A percentile compares a stretch with the other conserved stretches of the same genome.
phyloP scores from a whole-genome alignment of 1,140 invertebrate genomes.

The Penaeus chinensis region DNA sequence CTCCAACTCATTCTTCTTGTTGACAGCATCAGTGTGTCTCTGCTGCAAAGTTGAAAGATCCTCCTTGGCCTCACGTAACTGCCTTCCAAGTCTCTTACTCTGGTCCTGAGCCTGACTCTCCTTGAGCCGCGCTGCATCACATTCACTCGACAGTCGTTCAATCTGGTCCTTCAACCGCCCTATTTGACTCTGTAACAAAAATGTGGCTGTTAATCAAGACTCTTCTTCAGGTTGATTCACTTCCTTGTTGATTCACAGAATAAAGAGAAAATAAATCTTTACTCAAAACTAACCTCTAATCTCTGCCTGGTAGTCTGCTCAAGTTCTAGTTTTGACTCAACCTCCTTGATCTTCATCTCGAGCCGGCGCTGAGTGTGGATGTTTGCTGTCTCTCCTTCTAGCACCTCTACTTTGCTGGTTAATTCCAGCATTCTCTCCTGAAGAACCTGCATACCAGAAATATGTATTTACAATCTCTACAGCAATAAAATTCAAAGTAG shows the following conservation, averaged over 20 bases:
- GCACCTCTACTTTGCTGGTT: slow-evolving; percentile 79
- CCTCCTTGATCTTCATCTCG: slow-evolving; percentile 85
- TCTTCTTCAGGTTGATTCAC: not conserved
- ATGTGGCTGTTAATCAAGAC: not conserved
- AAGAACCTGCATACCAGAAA: slow-evolving; percentile 41
- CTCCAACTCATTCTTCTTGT: slow-evolving; percentile 77
- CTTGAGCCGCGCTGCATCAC: slow-evolving; percentile 76
- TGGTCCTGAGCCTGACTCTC: slow-evolving; percentile 83
- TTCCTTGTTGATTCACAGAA: not conserved
- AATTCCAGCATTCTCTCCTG: slow-evolving; percentile 76
- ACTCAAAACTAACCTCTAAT: slow-evolving; percentile 75
- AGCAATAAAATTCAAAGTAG: slow-evolving; percentile 20
- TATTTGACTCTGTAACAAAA: slow-evolving; percentile 74
- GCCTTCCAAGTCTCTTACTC: slow-evolving; percentile 74
- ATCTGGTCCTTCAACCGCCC: slow-evolving; percentile 84
- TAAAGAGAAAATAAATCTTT: slow-evolving; percentile 15
- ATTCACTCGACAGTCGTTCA: slow-evolving; percentile 82
- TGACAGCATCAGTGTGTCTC: slow-evolving; percentile 79
- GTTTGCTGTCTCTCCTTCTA: slow-evolving; percentile 80
- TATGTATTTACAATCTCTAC: slow-evolving; percentile 15
- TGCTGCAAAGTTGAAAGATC: slow-evolving; percentile 76
- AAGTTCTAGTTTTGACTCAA: slow-evolving; percentile 89
- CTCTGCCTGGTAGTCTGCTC: slow-evolving; percentile 86
- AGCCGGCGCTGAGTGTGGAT: slow-evolving; percentile 75
- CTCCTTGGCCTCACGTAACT: slow-evolving; percentile 79